phyloP scores from a whole-genome alignment of 2,797 vertebrate genomes.

The Bradypodion ventrale region DNA sequence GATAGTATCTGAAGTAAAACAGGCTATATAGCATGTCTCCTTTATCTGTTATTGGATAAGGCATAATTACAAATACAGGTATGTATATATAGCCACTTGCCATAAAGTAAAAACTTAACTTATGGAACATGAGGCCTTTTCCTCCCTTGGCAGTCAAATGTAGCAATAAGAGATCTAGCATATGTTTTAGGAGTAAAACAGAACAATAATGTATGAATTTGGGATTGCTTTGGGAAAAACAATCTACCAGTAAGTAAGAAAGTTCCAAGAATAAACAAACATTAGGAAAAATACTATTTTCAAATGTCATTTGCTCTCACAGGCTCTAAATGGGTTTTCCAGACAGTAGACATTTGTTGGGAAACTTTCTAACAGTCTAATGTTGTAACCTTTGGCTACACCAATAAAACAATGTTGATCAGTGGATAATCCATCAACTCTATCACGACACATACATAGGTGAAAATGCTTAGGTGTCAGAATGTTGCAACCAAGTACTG shows the following conservation, averaged over 20 bases:
- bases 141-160: not conserved
- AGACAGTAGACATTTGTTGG: not conserved
- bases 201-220: not conserved
- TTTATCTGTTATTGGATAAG: not conserved
- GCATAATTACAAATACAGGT: no score
- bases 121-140: not conserved
- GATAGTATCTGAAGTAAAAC: no score
- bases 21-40: not conserved
- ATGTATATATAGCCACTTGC: not conserved
- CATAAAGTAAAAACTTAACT: not conserved
- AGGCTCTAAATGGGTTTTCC: not conserved
- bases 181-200: conserved; percentile 15
- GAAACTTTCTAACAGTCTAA: not conserved
- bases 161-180: not conserved
- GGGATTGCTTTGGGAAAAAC: not conserved
- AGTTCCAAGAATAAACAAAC: not conserved
- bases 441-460: not conserved
- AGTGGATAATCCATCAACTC: not conserved
- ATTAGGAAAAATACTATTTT: not conserved
- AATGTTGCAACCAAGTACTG: no score
- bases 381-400: not conserved
- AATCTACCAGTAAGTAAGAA: not conserved
- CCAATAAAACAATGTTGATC: not conserved
- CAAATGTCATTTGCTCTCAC: not conserved
- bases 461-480: not conserved